Evolutionary conservation across 2,113 vertebrate genomes (phyloP), one percentile per base, ranked within the genome.

Genomic region (Phaethon lepturus): DNA sequence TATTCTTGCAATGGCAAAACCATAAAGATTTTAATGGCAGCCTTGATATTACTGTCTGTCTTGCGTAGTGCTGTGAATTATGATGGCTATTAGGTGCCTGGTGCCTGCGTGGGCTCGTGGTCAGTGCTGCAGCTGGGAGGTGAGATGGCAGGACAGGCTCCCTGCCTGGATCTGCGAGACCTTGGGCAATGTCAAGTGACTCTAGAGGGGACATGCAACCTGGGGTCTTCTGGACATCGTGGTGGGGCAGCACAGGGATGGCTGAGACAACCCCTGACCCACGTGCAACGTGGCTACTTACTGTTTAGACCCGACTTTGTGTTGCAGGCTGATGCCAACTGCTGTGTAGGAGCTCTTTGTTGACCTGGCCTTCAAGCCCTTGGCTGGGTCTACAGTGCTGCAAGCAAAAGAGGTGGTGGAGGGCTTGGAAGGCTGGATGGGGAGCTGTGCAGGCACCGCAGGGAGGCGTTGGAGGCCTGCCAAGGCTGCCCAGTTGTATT

Each of bases 261-360:
- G 15, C 56, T 22, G 69, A 71, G 50, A 6, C 38, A 6, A 31
- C 17, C 7, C 20, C 42, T 10, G 24, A 42, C 12, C 22, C 45
- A 1, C 0, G 10, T 28, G n/a, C 0, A 1, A 8, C 0, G 2
- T 7, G 35, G 25, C 50, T 40, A 3, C 6, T 28, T 56, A 11
- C 8, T 19, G 62, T 50, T 52, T 35, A 38, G 63, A 59, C 17
- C 33, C 6, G 0, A 24, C 45, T 60, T 60, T 20, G 59, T 42
- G 58, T 19, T 2, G 0, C 23, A 58, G 58, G 25, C 47, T 26
- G 62, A 16, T 25, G 55, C 25, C 25, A 38, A 1, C 42, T 17
- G 47, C 42, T 33, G 77, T 4, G 13, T 29, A 6, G 53, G 53
- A 55, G 29, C 66, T 78, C 64, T 66, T 53, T 17, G n/a, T 33